Evolutionary conservation across 2,888 invertebrate species (phyloP).

Genomic region (Lomographa bimaculata): DNA sequence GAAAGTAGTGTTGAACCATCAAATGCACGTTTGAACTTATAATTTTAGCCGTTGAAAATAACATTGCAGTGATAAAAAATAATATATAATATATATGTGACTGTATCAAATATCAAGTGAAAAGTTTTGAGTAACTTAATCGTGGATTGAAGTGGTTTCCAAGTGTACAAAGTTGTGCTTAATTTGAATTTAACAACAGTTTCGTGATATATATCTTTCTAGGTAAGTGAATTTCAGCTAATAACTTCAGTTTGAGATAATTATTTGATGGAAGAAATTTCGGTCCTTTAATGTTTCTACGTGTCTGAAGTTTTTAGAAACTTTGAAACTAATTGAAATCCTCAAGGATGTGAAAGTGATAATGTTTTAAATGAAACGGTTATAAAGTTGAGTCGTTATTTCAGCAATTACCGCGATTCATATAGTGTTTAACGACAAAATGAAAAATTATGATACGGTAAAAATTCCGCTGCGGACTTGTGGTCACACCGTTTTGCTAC

Average conservation of each 20-base stretch:
- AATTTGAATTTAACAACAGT: slow-evolving; percentile 15
- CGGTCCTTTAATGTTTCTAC: not conserved
- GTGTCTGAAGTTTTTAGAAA: no score
- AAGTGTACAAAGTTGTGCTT: slow-evolving; percentile 25
- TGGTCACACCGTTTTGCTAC: no score
- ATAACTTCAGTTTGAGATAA: not conserved
- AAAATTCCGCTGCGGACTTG: no score
- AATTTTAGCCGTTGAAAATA: not conserved
- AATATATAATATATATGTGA: slow-evolving; percentile 10
- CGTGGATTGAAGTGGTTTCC: slow-evolving; percentile 23
- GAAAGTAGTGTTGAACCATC: slow-evolving; percentile 3
- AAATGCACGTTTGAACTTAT: no score
- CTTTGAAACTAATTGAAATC: no score
- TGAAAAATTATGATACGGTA: no score
- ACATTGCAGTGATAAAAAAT: not conserved
- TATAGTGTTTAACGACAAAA: no score
- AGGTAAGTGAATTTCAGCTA: slow-evolving; percentile 17
- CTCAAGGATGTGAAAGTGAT: no score
- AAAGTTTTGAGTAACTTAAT: slow-evolving; percentile 24
- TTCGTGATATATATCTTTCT: slow-evolving; percentile 16
- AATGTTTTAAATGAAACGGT: no score
- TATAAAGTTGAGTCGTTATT: no score
- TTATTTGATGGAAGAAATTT: not conserved
- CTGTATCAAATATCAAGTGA: slow-evolving; percentile 19
- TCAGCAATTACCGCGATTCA: no score